A percentile compares a stretch with the other conserved stretches of the same genome.
phyloP scores from a whole-genome alignment of 1,140 invertebrate genomes.

The Octopus sinensis region DNA sequence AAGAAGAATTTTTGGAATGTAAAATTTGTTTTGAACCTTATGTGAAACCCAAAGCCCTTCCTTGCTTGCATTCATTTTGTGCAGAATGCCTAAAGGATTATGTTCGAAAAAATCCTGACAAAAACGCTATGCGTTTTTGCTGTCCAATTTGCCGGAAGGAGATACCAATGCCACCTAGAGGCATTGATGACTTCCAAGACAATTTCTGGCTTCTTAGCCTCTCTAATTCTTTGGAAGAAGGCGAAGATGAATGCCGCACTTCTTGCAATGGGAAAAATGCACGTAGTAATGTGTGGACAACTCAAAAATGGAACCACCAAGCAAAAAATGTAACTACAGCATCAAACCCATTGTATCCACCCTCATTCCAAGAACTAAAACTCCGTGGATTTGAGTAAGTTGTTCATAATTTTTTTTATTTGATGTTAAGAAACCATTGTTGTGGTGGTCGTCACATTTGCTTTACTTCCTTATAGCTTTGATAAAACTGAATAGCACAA shows the following conservation, averaged over 20 bases:
- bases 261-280: slow-evolving; percentile 21
- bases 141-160: slow-evolving; percentile 55
- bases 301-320: slow-evolving; percentile 19
- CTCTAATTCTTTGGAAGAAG: slow-evolving; percentile 47
- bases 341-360: slow-evolving; percentile 41
- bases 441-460: slow-evolving; percentile 13
- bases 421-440: slow-evolving; percentile 52
- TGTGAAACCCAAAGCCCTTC: slow-evolving; percentile 72
- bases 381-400: slow-evolving; percentile 46
- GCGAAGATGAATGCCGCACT: slow-evolving; percentile 26
- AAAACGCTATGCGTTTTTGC: slow-evolving; percentile 46
- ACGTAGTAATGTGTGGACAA: neutral
- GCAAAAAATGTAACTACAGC: slow-evolving; percentile 21
- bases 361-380: slow-evolving; percentile 43
- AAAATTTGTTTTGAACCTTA: slow-evolving; percentile 54
- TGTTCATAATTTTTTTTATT: slow-evolving; percentile 44
- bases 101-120: slow-evolving; percentile 44
- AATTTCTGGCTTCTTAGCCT: slow-evolving; percentile 50
- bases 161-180: slow-evolving; percentile 42
- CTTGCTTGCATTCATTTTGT: slow-evolving; percentile 90
- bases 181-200: slow-evolving; percentile 49
- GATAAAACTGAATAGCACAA: neutral
- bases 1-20: slow-evolving; percentile 55
- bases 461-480: neutral
- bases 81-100: slow-evolving; percentile 70